Evolutionary conservation across 2,888 invertebrate species (phyloP).

Genomic region (Athetis lepigone): DNA sequence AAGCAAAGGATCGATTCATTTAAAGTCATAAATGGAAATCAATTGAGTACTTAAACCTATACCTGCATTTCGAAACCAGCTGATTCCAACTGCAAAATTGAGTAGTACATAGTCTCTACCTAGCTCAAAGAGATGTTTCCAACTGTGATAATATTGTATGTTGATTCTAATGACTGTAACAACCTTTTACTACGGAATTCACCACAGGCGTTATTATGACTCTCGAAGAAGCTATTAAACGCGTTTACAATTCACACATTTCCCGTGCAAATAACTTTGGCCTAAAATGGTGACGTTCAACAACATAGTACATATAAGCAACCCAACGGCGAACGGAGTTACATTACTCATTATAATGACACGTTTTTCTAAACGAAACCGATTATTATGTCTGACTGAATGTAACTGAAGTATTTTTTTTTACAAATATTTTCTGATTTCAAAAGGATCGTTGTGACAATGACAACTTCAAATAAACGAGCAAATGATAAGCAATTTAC

Average conservation of each 20-base stretch:
- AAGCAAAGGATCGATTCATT: background rate
- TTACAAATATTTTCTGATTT: background rate
- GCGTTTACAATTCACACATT: constrained; percentile 48
- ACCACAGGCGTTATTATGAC: constrained; percentile 26
- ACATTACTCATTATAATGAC: constrained; percentile 14
- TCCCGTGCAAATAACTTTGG: constrained; percentile 38
- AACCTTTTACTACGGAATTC: constrained; percentile 23
- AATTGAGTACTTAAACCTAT: background rate
- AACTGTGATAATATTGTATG: constrained; percentile 39
- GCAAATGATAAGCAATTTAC: constrained; percentile 4
- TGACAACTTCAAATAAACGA: constrained; percentile 5
- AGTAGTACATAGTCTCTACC: constrained; percentile 12
- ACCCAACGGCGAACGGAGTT: constrained; percentile 14
- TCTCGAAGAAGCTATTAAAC: constrained; percentile 29
- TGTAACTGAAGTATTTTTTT: constrained; percentile 3
- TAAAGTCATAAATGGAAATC: background rate
- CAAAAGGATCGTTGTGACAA: background rate
- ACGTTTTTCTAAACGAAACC: constrained; percentile 10
- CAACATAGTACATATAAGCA: too few relatives aligned
- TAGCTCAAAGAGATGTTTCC: constrained; percentile 10
- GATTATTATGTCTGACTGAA: constrained; percentile 19
- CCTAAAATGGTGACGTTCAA: constrained; percentile 37
- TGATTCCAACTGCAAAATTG: constrained; percentile 18
- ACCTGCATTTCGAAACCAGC: constrained; percentile 3
- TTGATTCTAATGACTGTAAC: constrained; percentile 19